Base-by-base conservation (phyloP, 2,797 vertebrate genomes). In the Danio kyathit region DNA sequence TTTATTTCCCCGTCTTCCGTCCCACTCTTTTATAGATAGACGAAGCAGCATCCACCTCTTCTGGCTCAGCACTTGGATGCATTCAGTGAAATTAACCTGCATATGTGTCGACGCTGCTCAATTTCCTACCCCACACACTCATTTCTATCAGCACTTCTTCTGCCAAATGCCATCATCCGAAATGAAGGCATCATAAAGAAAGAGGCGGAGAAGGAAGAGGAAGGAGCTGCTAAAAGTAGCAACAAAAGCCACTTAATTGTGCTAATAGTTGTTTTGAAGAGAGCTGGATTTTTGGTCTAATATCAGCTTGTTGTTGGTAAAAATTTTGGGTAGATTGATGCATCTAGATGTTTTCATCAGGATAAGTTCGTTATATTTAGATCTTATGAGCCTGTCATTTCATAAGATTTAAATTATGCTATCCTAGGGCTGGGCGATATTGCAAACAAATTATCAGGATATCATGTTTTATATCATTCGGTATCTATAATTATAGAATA, bases 51-150 rank as follows among this genome's bases (percentile, higher is more conserved):
- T 82, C 67, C 65, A 59, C 79, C 71, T 72, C 65, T 56, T 61
- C 44, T 59, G 29, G 66, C 79, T 81, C 76, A 79, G 81, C 71
- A 66, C 76, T 83, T 63, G 63, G 65, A 79, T 79, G 69, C 59
- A 54, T 87, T 87, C 83, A 84, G 82, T 73, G 74, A 74, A 79
- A 84, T 82, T 38, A 84, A 73, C 59, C 12, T 38, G 38, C 59
- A 41, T 74, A 79, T 80, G 40, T 78, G 67, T 79, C 48, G 67
- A 84, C 64, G 41, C 80, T 60, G 83, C 83, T 85, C 66, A 66
- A 79, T 87, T 87, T 88, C 57, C 85, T 73, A 75, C 64, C 72
- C 72, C 76, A 63, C 17, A 43, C 54, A 43, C 65, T 48, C 38
- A 40, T 65, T 84, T 83, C 81, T 69, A 74, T 86, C 74, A 82